These are phyloP conservation scores for Bos javanicus DNA, from an alignment of 2,113 vertebrate species.

Conservation along the genomic window DNA sequence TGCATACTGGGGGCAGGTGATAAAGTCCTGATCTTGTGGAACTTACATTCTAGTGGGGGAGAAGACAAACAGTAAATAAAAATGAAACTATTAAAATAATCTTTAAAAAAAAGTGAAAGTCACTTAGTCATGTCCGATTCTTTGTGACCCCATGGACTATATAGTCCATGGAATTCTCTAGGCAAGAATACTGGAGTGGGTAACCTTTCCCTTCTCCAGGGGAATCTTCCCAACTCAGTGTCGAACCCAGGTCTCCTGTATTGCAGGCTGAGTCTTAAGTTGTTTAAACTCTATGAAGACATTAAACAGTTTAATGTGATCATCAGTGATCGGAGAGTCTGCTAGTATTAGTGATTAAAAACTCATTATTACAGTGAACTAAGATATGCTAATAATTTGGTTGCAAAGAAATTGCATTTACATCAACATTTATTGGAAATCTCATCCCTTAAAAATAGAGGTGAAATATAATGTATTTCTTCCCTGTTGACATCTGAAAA, in stretches of 20 bases:
- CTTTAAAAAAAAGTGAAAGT: neutral
- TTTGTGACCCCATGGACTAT: neutral
- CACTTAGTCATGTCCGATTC: neutral
- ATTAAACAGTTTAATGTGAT: neutral
- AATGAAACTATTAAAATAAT: neutral
- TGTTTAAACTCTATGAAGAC: neutral
- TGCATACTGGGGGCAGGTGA: rapidly evolving
- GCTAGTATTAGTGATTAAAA: neutral
- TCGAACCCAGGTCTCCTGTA: neutral
- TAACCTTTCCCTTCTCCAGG: neutral
- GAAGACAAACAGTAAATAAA: neutral
- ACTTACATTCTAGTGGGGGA: neutral
- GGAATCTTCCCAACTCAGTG: neutral
- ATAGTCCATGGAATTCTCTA: neutral
- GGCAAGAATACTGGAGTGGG: neutral
- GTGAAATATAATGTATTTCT: neutral
- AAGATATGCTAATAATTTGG: neutral
- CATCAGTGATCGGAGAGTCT: neutral
- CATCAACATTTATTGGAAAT: neutral
- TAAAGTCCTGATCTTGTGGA: neutral
- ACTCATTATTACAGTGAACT: neutral
- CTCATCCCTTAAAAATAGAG: neutral
- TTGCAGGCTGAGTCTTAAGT: neutral
- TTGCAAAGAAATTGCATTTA: neutral
- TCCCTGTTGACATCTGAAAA: neutral